Percentiles rank a stretch among this genome's conserved stretches.
Evolutionary conservation across 2,797 vertebrate species (phyloP).

Genomic region (Amazonetta brasiliensis): DNA sequence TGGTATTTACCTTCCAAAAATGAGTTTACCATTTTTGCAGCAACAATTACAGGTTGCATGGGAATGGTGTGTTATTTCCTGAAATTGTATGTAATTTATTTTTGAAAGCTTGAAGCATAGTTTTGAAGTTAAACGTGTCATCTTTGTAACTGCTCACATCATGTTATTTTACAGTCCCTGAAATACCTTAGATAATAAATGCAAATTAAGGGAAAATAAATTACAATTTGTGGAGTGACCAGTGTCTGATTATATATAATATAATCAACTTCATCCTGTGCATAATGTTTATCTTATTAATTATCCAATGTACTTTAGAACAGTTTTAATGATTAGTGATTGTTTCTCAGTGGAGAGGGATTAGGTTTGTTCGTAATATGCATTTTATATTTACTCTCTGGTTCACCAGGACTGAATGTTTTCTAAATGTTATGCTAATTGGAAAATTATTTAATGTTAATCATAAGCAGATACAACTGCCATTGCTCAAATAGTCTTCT

Average conservation of each 20-base stretch:
- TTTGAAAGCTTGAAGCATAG: conserved; percentile 52
- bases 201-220: conserved; percentile 86
- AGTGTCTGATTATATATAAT: conserved; percentile 72
- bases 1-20: conserved; percentile 47
- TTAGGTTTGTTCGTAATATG: background rate
- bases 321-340: conserved; percentile 35
- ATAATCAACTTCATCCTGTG: conserved; percentile 74
- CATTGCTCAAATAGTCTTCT: background rate
- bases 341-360: background rate
- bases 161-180: conserved; percentile 75
- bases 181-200: conserved; percentile 84
- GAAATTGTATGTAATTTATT: conserved; percentile 63
- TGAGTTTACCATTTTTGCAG: conserved; percentile 18
- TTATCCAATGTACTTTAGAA: conserved; percentile 60
- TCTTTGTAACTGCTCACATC: conserved; percentile 76
- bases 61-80: conserved; percentile 66
- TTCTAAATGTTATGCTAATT: background rate
- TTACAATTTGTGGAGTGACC: conserved; percentile 83
- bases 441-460: background rate
- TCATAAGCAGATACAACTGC: background rate
- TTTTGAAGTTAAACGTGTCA: conserved; percentile 74
- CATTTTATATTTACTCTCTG: background rate
- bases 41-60: conserved; percentile 37
- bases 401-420: background rate
- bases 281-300: conserved; percentile 73